Evolutionary conservation across 2,797 vertebrate genomes (phyloP), one percentile per base, ranked within the genome.

Genomic region (Peromyscus attwateri): DNA sequence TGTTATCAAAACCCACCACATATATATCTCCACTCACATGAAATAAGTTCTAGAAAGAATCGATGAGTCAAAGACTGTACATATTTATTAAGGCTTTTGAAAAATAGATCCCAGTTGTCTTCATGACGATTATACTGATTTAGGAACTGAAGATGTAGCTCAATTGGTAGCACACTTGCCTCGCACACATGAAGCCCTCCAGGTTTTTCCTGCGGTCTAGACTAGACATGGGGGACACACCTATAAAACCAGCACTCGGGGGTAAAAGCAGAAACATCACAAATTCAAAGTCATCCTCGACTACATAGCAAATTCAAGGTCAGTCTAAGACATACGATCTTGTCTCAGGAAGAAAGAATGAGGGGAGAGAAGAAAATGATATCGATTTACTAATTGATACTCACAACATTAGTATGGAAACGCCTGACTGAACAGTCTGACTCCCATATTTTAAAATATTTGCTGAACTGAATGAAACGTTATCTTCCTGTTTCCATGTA

Each of bases 11-110:
- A 88, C 76, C 37, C 11, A 1, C 87, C 37, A 3, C 10, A 49
- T 23, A 57, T 27, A 23, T 91, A 52, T 70, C 85, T 62, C 29
- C 27, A 80, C 55, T 81, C 49, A 77, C 29, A 40, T 64, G 19
- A 71, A 94, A 92, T 80, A 92, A 92, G 66, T 81, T 89, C 60
- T 81, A 75, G 27, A 52, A 92, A 92, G 21, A 87, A 85, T 75
- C 29, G 6, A n/a, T 95, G 27, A 76, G 57, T 76, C 60, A 60
- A 89, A 55, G 57, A 11, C 11, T 90, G 57, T 75, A 62, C 40
- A 23, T 85, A 66, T 73, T 80, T 62, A 34, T 68, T 84, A 70
- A 66, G 17, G 57, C 2, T 66, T 75, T 81, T 80, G 52, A 60
- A 83, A 87, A 79, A 40, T 49, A 71, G 76, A 31, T 14, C 43